These are phyloP conservation scores for Ephydatia muelleri DNA, from an alignment of 37 sponge, comb jelly and placozoan species.

Conservation along the genomic window DNA sequence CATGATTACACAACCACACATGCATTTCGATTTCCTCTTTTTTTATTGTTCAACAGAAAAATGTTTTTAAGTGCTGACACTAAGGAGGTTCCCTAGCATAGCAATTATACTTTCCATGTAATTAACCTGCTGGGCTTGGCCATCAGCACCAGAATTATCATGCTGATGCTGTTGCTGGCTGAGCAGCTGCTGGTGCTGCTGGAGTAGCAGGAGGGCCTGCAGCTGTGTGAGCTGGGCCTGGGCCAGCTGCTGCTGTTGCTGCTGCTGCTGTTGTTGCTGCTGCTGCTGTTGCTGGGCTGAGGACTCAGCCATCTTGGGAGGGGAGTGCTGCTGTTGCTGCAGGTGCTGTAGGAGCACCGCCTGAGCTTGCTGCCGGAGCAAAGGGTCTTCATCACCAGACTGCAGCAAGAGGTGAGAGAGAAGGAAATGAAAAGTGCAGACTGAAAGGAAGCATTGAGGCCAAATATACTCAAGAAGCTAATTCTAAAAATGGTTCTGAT, in stretches of 20 bases:
- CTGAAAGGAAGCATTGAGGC: background rate
- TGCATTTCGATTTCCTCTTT: no score
- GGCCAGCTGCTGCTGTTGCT: slow-evolving; percentile 25
- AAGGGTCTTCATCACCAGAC: slow-evolving; percentile 45
- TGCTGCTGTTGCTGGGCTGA: slow-evolving; percentile 51
- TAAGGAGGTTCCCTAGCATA: no score
- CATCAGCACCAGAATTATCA: slow-evolving; percentile 20
- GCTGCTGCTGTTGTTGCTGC: slow-evolving; percentile 6
- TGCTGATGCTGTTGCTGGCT: slow-evolving; percentile 55
- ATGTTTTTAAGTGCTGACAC: no score
- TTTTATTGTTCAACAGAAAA: no score
- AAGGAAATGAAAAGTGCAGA: background rate
- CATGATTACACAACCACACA: no score
- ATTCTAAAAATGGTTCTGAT: background rate
- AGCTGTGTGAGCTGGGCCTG: slow-evolving; percentile 70
- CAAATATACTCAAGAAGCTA: background rate
- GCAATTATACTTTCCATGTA: background rate
- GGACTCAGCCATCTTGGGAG: background rate
- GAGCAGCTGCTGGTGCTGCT: slow-evolving; percentile 73
- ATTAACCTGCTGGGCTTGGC: slow-evolving; percentile 47
- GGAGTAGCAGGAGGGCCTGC: slow-evolving; percentile 62
- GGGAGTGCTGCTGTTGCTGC: slow-evolving; percentile 43
- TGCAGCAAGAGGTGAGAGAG: background rate
- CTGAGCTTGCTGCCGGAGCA: slow-evolving; percentile 56
- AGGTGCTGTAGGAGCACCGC: slow-evolving; percentile 45